Conservation (phyloP, 1,140 invertebrate genomes). For the Antheraea pernyi region DNA sequence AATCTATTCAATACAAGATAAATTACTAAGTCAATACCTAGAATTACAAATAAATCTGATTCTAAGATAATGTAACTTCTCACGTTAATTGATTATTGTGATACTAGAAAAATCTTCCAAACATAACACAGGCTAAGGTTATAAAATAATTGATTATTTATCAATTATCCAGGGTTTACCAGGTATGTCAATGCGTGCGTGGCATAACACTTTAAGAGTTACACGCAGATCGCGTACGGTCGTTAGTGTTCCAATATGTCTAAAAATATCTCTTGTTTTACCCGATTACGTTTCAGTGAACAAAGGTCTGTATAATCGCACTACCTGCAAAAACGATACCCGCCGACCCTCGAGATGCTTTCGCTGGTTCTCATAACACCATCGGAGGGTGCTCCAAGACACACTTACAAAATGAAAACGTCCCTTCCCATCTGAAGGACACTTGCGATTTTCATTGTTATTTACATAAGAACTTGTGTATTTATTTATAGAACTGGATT, state of each 20-base stretch:
- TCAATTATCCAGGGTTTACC: too few species aligned
- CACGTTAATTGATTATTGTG: too few species aligned
- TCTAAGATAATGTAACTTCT: too few species aligned
- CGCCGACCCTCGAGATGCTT: conserved; percentile 1
- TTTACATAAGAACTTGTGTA: background rate
- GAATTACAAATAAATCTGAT: too few species aligned
- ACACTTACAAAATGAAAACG: background rate
- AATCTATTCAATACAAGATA: too few species aligned
- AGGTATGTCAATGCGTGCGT: too few species aligned
- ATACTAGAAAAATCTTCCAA: too few species aligned
- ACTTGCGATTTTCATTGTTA: background rate
- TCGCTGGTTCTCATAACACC: background rate
- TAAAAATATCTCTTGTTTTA: background rate
- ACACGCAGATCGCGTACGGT: too few species aligned
- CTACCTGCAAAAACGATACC: conserved; percentile 2
- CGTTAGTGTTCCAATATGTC: background rate
- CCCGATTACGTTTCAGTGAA: background rate
- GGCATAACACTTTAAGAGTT: too few species aligned
- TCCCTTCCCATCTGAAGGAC: background rate
- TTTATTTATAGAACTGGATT: background rate
- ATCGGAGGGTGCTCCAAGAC: background rate
- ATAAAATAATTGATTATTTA: too few species aligned
- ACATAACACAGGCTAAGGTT: too few species aligned
- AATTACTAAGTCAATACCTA: too few species aligned
- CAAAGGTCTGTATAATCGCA: background rate